These are phyloP conservation scores for Heliconius erato DNA, from an alignment of 2,888 invertebrate species.

Conservation along the genomic window DNA sequence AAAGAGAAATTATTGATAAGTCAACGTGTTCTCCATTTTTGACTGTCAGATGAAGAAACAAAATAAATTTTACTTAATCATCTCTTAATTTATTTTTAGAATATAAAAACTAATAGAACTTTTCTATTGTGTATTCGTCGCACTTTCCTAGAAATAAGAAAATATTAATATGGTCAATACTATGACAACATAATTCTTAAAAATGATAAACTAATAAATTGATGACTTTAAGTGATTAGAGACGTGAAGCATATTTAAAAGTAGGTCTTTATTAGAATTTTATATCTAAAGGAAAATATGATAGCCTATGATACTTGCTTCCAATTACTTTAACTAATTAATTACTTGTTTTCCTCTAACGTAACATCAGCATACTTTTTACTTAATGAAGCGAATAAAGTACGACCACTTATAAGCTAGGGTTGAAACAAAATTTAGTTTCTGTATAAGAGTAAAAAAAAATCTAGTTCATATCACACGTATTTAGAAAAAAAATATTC, in stretches of 20 bases:
- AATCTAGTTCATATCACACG: neutral
- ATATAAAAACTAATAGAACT: neutral
- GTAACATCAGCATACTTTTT: conserved; percentile 80
- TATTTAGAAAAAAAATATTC: neutral
- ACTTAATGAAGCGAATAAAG: conserved; percentile 79
- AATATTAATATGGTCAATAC: too few relatives aligned
- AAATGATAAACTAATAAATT: too few relatives aligned
- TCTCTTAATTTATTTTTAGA: neutral
- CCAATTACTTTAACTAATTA: conserved; percentile 83
- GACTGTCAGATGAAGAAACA: too few relatives aligned
- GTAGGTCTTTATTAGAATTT: conserved; percentile 68
- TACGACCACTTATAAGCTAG: conserved; percentile 62
- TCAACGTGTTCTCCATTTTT: too few relatives aligned
- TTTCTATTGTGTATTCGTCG: too few relatives aligned
- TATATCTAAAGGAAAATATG: conserved; percentile 72
- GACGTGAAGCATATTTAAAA: neutral
- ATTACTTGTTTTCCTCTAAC: conserved; percentile 78
- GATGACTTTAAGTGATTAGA: neutral
- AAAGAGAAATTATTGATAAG: too few relatives aligned
- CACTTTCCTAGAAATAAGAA: too few relatives aligned
- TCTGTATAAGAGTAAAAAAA: neutral
- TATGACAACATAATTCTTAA: neutral
- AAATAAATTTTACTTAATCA: too few relatives aligned
- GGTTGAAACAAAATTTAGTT: conserved; percentile 53
- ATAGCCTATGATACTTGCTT: conserved; percentile 65